Evolutionary conservation across 2,797 vertebrate species (phyloP), one percentile per base, ranked within the genome.

Genomic region (Chiloscyllium punctatum): DNA sequence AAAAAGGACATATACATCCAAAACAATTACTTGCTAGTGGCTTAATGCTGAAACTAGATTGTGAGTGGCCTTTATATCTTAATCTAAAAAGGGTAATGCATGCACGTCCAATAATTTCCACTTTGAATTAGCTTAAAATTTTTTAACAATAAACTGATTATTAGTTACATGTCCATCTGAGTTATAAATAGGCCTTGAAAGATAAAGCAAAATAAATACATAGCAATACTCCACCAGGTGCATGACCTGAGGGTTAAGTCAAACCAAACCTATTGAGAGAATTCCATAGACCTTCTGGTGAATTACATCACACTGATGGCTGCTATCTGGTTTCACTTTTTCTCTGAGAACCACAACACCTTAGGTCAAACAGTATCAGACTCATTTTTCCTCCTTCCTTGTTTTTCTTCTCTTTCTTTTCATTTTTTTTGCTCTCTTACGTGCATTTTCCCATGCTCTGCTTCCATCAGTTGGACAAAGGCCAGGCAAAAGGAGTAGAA

Each of bases 391-490:
- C 94, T 95, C 48, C 48, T 48, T 53, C 33, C 94, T 95, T 72
- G 69, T 95, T 77, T 57, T 74, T 30, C 42, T 84, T 77, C 74
- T 53, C 94, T 30, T 77, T 77, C 72, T 16, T 30, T 95, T 77
- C 94, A 72, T 94, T 95, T 95, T 77, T 21, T 77, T 77, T 23
- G 42, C 94, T 42, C 94, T 95, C 94, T 95, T 77, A 53, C 77
- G 94, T 53, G 94, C 94, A 74, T 95, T 95, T 95, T 95, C 94
- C 94, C 94, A 95, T 95, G 72, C 94, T 95, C 94, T 57, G 94
- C 72, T 53, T 77, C 94, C 71, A 74, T 48, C 48, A 5, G 25
- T 53, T 57, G 30, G 71, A 95, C 94, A 95, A 95, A 95, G 27
- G 94, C 13, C 71, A 51, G 71, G 77, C 94, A 95, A 95, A 95